These are phyloP conservation scores for Bombus affinis DNA, from an alignment of 1,140 invertebrate genomes.

Conservation along the genomic window DNA sequence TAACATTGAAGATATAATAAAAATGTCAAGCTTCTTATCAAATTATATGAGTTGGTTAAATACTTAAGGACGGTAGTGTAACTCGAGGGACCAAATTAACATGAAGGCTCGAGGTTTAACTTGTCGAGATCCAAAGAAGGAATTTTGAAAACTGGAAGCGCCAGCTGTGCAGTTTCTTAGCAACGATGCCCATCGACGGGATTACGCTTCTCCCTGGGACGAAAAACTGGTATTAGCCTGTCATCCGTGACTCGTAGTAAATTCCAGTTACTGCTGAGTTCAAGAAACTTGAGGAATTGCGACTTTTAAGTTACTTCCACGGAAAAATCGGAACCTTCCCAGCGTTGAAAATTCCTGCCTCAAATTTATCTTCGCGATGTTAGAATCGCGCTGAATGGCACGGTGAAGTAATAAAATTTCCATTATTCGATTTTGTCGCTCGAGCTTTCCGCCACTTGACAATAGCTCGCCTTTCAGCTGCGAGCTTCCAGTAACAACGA, in stretches of 20 bases:
- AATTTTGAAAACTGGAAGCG: conserved; percentile 39
- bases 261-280: conserved; percentile 54
- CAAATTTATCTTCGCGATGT: conserved; percentile 51
- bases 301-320: conserved; percentile 22
- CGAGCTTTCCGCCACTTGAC: not conserved
- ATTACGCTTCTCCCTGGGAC: conserved; percentile 45
- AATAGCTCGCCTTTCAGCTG: not conserved
- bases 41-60: not conserved
- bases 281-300: conserved; percentile 45
- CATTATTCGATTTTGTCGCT: conserved; percentile 19
- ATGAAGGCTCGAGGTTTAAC: not conserved
- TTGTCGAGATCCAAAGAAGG: not conserved
- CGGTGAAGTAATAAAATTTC: conserved; percentile 29
- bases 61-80: not conserved
- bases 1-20: not conserved
- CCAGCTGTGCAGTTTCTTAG: conserved; percentile 46
- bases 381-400: conserved; percentile 28
- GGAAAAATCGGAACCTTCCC: conserved; percentile 37
- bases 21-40: not conserved
- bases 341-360: conserved; percentile 21
- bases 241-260: conserved; percentile 45
- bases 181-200: conserved; percentile 10
- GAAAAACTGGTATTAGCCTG: conserved; percentile 56
- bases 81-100: conserved; percentile 37
- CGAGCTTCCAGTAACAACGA: not conserved